Base-by-base conservation (phyloP, 2,888 invertebrate genomes). In the Ceraclea dissimilis region DNA sequence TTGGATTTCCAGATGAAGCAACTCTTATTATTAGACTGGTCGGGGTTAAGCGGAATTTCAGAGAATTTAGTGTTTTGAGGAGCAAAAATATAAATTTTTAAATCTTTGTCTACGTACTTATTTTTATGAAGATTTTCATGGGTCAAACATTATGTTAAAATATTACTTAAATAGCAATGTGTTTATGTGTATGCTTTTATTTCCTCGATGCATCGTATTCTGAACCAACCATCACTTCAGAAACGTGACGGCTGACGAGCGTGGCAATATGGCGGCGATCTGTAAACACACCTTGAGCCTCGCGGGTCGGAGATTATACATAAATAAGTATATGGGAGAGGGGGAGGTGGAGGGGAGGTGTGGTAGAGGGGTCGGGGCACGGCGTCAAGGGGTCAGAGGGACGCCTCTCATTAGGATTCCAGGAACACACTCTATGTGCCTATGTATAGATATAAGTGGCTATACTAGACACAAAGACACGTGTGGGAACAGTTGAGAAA, bases 201-300 rank as follows among this genome's bases (percentile, higher is more conserved):
- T n/a, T n/a, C n/a, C n/a, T n/a, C n/a, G n/a, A n/a, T n/a, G n/a
- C n/a, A n/a, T n/a, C n/a, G 5, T 39, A 8, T 19, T 19, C 18
- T 46, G 49, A 16, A 39, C n/a, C 59, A 53, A 52, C 51, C 52
- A 8, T 17, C 22, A 57, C 47, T 48, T 11, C 18, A 39, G 19
- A 56, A 56, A 51, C 59, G 56, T 60, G 62, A 62, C 62, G 60
- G 58, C 51, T 60, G 62, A 62, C 58, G 62, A 58, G 57, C 58
- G 59, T 51, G 52, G 59, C 55, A 62, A 62, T 56, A 62, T 62
- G 62, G 58, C 62, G 56, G 61, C 56, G 56, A 53, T 60, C 56
- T 50, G 62, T 62, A 60, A 60, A 62, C 59, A 62, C 56, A 58
- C 54, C 56, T 60, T 52, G 57, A 56, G 52, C 44, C 52, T 51